Base-by-base conservation (phyloP, 1,140 invertebrate species). In the Drosophila quadrilineata region DNA sequence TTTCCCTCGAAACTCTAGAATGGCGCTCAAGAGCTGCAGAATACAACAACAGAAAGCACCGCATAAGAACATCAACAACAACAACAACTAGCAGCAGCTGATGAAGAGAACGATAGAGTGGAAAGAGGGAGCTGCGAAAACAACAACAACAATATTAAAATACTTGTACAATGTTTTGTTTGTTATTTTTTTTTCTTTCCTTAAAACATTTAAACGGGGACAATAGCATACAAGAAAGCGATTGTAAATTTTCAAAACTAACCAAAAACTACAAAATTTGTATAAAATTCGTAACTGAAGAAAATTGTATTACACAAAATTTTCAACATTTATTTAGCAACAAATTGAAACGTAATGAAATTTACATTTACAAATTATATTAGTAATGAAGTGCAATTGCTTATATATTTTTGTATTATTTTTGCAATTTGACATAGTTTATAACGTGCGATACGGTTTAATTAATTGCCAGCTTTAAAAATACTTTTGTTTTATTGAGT, bases 1-100 rank as follows among this genome's bases (percentile, higher is more conserved):
- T 16, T 22, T 35, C 40, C 31, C 54, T 17, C 16, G 36, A 57
- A 56, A 26, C 28, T 9, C 29, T 49, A 89, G 87, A 87, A 88
- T 38, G 88, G 71, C 82, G 87, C 77, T 54, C 88, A 89, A 57
- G 88, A 88, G 63, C 75, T 89, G 59, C 88, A 89, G 65, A 89
- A 89, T 82, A 89, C 88, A 46, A 89, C 88, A 72, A 89, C 88
- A 52, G 88, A 89, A 74, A 89, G 88, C 66, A 77, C 74, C 58
- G 88, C 88, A 70, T 89, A 89, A 49, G 10, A 57, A 38, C 29
- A 52, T 35, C 26, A 65, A 48, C 33, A 58, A 14, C 35, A 48
- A 36, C 38, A 56, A 33, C 24, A 49, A 52, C 29, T 40, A 59
- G 22, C 21, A 46, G 9, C 41, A 52, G n/a, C 9, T 16, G 29